phyloP scores from a whole-genome alignment of 2,888 invertebrate genomes.

The Ophonus ardosiacus region DNA sequence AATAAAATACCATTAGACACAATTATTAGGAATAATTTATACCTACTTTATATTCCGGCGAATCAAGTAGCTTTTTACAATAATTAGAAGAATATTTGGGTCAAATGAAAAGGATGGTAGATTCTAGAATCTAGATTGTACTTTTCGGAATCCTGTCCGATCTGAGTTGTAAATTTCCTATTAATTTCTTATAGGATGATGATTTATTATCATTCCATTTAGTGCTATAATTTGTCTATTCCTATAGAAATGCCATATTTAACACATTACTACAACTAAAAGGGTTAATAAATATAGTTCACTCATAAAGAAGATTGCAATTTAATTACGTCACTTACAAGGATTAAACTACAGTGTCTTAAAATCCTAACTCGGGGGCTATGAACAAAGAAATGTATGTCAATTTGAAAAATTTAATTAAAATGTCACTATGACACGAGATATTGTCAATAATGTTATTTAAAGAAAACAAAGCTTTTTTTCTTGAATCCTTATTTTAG shows the following conservation, averaged over 20 bases:
- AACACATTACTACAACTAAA: neutral
- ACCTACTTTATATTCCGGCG: neutral
- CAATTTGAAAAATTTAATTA: too few relatives aligned
- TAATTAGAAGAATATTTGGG: neutral
- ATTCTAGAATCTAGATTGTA: too few relatives aligned
- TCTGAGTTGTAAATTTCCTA: neutral
- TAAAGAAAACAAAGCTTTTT: too few relatives aligned
- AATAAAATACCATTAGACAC: neutral
- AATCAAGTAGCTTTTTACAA: neutral
- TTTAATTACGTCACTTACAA: too few relatives aligned
- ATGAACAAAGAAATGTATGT: too few relatives aligned
- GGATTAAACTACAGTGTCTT: too few relatives aligned
- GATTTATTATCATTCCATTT: neutral
- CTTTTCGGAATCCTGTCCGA: neutral
- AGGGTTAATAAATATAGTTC: too few relatives aligned
- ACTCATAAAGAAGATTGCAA: too few relatives aligned
- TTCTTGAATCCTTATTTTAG: too few relatives aligned
- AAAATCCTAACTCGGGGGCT: too few relatives aligned
- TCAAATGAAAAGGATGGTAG: neutral
- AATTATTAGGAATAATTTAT: neutral
- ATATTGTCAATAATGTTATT: too few relatives aligned
- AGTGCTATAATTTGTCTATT: neutral
- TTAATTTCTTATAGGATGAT: neutral
- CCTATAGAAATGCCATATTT: neutral
- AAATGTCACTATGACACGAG: too few relatives aligned